These are phyloP conservation scores for Apostichopus leukothele DNA, from an alignment of 53 echinoderm and acorn worm species.

Conservation along the genomic window DNA sequence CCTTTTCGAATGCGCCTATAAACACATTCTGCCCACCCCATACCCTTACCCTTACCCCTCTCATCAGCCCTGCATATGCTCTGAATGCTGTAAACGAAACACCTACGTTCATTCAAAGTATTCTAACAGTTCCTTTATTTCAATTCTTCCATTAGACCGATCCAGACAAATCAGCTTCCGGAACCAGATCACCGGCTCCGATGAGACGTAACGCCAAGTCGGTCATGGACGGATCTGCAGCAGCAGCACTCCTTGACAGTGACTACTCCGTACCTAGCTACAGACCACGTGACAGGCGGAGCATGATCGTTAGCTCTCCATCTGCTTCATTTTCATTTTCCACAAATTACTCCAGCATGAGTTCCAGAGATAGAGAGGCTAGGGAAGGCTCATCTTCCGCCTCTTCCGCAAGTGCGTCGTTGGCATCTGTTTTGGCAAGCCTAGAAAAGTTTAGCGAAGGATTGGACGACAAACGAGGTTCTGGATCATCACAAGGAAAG, in stretches of 20 bases:
- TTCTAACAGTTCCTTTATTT: no score
- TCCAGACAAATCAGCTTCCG: not conserved
- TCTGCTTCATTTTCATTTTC: constrained; percentile 45
- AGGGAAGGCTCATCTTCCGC: constrained; percentile 5
- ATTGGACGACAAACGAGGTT: constrained; percentile 23
- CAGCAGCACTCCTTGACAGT: constrained; percentile 48
- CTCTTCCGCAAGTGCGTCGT: constrained; percentile 41
- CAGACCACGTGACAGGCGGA: constrained; percentile 49
- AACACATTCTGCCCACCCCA: no score
- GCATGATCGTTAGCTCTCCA: constrained; percentile 38
- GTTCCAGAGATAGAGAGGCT: not conserved
- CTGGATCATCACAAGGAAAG: not conserved
- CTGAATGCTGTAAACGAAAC: no score
- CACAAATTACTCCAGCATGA: constrained; percentile 37
- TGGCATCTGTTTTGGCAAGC: constrained; percentile 54
- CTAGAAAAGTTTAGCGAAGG: constrained; percentile 58
- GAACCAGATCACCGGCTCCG: constrained; percentile 42
- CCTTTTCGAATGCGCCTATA: no score
- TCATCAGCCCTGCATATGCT: no score
- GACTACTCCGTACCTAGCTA: constrained; percentile 39
- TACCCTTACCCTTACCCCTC: no score
- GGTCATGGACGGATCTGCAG: constrained; percentile 25
- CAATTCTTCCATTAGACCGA: not conserved
- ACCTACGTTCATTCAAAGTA: no score
- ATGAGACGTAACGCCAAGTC: constrained; percentile 51